A percentile compares a stretch with the other conserved stretches of the same genome.
Conservation (phyloP, 2,113 vertebrate species). For the Barnardius zonarius region DNA sequence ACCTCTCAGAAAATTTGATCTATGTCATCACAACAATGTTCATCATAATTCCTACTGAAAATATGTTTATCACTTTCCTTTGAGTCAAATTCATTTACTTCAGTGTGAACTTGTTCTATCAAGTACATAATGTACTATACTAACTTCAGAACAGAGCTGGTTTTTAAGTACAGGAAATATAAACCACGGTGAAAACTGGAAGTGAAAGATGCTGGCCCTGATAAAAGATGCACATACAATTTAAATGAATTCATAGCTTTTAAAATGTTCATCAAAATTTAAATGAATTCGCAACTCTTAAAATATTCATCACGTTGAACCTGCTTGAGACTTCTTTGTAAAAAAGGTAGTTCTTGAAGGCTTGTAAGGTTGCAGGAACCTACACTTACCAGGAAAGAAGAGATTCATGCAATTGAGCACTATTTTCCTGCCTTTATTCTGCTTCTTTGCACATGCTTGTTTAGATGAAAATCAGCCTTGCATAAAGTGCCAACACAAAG, state of each 20-base stretch:
- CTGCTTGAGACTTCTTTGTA: background rate
- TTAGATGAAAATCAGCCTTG: background rate
- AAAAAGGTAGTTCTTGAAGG: background rate
- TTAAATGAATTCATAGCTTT: background rate
- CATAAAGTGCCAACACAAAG: background rate
- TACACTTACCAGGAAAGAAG: background rate
- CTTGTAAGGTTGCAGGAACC: background rate
- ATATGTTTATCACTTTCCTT: background rate
- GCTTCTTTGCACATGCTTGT: background rate
- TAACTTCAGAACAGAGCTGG: background rate
- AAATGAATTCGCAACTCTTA: background rate
- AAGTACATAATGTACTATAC: background rate
- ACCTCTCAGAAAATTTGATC: background rate
- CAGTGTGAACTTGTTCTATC: background rate
- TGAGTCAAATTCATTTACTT: background rate
- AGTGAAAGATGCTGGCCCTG: background rate
- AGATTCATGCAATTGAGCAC: background rate
- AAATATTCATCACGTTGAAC: background rate
- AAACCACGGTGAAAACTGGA: background rate
- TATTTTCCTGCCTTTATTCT: background rate
- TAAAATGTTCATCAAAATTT: background rate
- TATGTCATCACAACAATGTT: background rate
- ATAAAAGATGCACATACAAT: background rate
- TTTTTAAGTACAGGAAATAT: background rate
- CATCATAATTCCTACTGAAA: background rate